These are phyloP conservation scores for Tetranychus cinnabarinus DNA, from an alignment of 1,140 invertebrate species.

Conservation along the genomic window DNA sequence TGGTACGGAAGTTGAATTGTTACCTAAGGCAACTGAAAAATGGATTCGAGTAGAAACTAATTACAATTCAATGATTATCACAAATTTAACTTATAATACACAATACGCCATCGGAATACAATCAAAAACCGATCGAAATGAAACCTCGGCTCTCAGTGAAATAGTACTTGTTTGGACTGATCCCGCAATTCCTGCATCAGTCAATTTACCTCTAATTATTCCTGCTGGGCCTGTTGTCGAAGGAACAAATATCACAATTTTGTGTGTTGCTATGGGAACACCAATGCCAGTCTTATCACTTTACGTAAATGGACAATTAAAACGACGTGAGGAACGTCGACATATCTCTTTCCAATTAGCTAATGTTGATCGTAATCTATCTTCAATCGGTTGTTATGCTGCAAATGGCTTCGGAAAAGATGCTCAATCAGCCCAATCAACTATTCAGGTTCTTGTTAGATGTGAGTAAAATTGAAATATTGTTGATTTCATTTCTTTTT, in stretches of 20 bases:
- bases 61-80: conserved; percentile 3
- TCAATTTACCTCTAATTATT: conserved; percentile 55
- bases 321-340: conserved; percentile 1
- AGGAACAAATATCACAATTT: conserved; percentile 52
- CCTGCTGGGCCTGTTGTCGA: conserved; percentile 52
- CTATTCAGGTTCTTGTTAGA: conserved; percentile 43
- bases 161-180: conserved; percentile 59
- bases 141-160: conserved; percentile 12
- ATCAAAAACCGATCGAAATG: conserved; percentile 8
- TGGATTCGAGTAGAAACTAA: conserved; percentile 1
- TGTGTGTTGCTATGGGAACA: conserved; percentile 55
- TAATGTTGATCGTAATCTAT: conserved; percentile 53
- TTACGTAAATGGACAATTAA: conserved; percentile 2
- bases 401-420: not conserved
- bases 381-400: conserved; percentile 19
- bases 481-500: not conserved
- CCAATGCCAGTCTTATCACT: conserved; percentile 55
- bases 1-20: not conserved
- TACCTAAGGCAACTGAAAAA: not conserved
- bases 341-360: conserved; percentile 48
- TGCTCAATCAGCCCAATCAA: conserved; percentile 35
- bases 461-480: conserved; percentile 33
- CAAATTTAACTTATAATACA: conserved; percentile 1
- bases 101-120: conserved; percentile 13
- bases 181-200: conserved; percentile 54